These are phyloP conservation scores for Caenorhabditis remanei DNA, from an alignment of 1,140 invertebrate genomes.

Conservation along the genomic window DNA sequence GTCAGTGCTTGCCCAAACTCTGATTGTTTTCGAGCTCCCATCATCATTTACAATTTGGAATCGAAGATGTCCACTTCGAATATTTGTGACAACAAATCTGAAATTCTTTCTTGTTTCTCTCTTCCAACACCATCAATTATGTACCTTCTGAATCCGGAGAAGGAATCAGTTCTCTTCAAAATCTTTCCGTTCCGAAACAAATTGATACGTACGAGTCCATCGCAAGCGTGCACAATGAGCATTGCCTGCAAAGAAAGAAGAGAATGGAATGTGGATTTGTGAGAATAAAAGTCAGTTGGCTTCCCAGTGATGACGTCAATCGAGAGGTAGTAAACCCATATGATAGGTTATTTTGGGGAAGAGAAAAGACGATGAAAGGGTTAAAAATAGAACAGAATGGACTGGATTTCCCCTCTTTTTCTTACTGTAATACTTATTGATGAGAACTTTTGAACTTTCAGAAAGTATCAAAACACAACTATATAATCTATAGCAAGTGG, in stretches of 20 bases:
- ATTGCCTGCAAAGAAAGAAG: slow-evolving; percentile 61
- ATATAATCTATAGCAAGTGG: too few relatives aligned
- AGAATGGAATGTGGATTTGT: slow-evolving; percentile 6
- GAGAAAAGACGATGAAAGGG: neutral
- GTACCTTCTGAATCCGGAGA: slow-evolving; percentile 67
- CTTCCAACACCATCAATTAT: neutral
- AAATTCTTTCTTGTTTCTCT: slow-evolving; percentile 8
- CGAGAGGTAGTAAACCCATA: slow-evolving; percentile 8
- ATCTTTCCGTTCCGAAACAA: slow-evolving; percentile 67
- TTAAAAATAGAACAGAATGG: slow-evolving; percentile 44
- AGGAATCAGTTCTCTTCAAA: slow-evolving; percentile 66
- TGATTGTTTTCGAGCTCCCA: slow-evolving; percentile 54
- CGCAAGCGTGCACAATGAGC: slow-evolving; percentile 69
- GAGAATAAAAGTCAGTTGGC: slow-evolving; percentile 52
- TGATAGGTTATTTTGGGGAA: slow-evolving; percentile 17
- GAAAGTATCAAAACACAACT: neutral
- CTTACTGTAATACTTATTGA: neutral
- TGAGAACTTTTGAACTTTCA: neutral
- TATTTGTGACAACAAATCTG: slow-evolving; percentile 66
- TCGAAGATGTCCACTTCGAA: slow-evolving; percentile 62
- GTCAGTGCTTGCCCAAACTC: slow-evolving; percentile 67
- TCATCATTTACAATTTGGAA: slow-evolving; percentile 69
- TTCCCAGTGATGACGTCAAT: slow-evolving; percentile 43
- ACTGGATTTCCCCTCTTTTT: slow-evolving; percentile 1
- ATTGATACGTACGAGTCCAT: slow-evolving; percentile 66